These are phyloP conservation scores for Notechis scutatus DNA, from an alignment of 2,113 vertebrate genomes.

Conservation along the genomic window DNA sequence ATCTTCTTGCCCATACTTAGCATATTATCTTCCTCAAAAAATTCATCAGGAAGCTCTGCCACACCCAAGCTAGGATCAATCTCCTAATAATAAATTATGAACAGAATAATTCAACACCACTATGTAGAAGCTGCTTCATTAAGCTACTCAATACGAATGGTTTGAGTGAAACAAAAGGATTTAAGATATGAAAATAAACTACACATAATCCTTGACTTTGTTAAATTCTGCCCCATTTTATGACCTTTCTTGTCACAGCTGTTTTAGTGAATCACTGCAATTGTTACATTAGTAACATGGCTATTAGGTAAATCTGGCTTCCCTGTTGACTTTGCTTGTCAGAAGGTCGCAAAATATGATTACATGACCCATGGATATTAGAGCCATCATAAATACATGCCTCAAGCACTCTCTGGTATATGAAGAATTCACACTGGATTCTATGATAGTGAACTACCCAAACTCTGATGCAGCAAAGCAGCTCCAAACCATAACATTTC, in stretches of 20 bases:
- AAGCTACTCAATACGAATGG: neutral
- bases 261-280: neutral
- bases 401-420: neutral
- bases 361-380: neutral
- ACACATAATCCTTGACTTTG: neutral
- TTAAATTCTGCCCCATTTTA: neutral
- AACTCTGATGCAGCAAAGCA: neutral
- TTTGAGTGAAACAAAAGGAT: neutral
- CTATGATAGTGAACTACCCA: neutral
- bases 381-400: neutral
- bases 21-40: conserved; percentile 97
- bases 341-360: neutral
- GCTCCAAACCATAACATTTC: neutral
- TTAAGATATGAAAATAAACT: neutral
- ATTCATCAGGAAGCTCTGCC: conserved; percentile 90
- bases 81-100: conserved; percentile 69
- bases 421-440: neutral
- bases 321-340: neutral
- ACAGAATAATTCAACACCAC: neutral
- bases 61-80: conserved; percentile 94
- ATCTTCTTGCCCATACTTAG: conserved; percentile 98
- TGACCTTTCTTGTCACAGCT: neutral
- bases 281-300: neutral
- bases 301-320: neutral
- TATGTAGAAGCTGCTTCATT: neutral